Evolutionary conservation across 1,140 invertebrate genomes (phyloP).

Genomic region (Lasaia peninsularis): DNA sequence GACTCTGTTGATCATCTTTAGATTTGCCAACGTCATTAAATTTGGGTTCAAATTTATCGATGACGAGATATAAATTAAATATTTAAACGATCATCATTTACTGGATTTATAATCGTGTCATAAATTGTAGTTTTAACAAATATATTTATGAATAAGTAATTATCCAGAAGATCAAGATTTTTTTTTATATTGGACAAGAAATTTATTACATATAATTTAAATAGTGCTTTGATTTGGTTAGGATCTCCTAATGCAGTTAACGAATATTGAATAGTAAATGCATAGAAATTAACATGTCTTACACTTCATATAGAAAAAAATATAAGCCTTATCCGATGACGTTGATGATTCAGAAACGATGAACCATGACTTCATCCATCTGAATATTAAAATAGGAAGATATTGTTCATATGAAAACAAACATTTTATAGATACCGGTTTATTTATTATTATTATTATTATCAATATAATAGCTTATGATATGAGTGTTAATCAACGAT

Average conservation of each 20-base stretch:
- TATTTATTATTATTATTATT: not conserved
- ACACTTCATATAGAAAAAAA: too few species aligned
- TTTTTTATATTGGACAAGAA: too few species aligned
- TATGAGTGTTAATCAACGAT: too few species aligned
- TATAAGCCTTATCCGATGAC: not conserved
- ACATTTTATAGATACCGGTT: not conserved
- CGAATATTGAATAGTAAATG: too few species aligned
- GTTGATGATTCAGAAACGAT: not conserved
- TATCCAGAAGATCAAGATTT: too few species aligned
- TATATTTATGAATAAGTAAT: too few species aligned
- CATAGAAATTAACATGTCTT: too few species aligned
- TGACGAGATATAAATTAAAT: slow-evolving; percentile 15
- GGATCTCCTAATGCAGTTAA: too few species aligned
- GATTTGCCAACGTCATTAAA: slow-evolving; percentile 22
- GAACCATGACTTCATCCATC: not conserved
- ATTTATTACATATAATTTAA: too few species aligned
- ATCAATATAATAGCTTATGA: too few species aligned
- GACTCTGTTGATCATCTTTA: slow-evolving; percentile 36
- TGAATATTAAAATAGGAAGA: not conserved
- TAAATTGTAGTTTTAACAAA: not conserved
- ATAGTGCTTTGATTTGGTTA: too few species aligned
- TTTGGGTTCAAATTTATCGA: slow-evolving; percentile 14
- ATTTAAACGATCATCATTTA: slow-evolving; percentile 2
- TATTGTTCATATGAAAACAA: not conserved
- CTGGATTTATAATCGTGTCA: not conserved